A percentile compares a stretch with the other conserved stretches of the same genome.
These are phyloP conservation scores for Thunnus maccoyii DNA, from an alignment of 2,113 vertebrate species.

Conservation along the genomic window DNA sequence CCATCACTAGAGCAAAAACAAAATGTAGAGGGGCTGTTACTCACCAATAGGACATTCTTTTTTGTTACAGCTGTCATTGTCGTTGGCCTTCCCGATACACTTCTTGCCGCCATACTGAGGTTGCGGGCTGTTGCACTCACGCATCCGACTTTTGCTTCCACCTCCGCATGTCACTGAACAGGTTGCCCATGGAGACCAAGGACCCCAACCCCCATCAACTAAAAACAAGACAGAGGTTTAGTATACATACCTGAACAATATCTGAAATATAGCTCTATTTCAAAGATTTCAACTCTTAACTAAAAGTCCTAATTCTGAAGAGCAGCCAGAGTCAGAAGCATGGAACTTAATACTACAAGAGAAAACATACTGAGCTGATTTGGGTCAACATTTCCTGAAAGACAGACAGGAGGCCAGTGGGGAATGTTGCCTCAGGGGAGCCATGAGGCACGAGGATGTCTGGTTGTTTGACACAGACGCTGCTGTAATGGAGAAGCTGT, in stretches of 20 bases:
- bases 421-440: conserved; percentile 59
- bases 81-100: conserved; percentile 87
- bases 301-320: conserved; percentile 4
- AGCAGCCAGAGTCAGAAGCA: conserved; percentile 20
- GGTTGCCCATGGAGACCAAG: conserved; percentile 96
- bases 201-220: conserved; percentile 97
- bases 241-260: not conserved
- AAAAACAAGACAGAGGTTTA: conserved; percentile 23
- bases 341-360: conserved; percentile 46
- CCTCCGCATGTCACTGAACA: conserved; percentile 94
- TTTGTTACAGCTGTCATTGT: conserved; percentile 91
- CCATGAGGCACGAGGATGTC: conserved; percentile 30
- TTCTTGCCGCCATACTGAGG: conserved; percentile 91
- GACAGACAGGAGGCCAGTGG: conserved; percentile 56
- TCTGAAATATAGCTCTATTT: too few relatives aligned
- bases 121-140: conserved; percentile 92
- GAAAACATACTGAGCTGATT: conserved; percentile 61
- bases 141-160: conserved; percentile 89
- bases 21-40: conserved; percentile 42
- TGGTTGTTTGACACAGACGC: conserved; percentile 17
- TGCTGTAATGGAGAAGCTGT: conserved; percentile 38
- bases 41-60: conserved; percentile 92
- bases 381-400: conserved; percentile 65
- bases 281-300: not conserved
- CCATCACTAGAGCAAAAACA: not conserved